Evolutionary conservation across 2,797 vertebrate genomes (phyloP), one percentile per base, ranked within the genome.

Genomic region (Myotis planiceps): DNA sequence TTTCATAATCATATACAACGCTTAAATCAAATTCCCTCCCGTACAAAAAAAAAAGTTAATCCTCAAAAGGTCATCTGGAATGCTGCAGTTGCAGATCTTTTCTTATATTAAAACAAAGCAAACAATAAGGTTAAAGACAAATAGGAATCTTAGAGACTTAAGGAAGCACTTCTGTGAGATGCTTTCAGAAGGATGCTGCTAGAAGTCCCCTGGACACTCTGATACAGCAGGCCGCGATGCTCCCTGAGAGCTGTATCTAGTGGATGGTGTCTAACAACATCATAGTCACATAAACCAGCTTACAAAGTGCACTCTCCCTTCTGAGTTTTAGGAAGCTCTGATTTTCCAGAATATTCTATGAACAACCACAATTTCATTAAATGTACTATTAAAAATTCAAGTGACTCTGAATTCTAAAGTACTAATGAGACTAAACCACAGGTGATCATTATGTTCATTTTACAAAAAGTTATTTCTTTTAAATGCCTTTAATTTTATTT

Each of bases 31-130:
- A 86, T 84, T 37, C 1, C 2, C 14, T 72, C 53, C 9, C 34
- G 63, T 88, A 58, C 58, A 71, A 92, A 89, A 78, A 74, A 74
- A 88, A 37, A 80, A 84, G 4, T 90, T 75, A 91, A 92, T 80
- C 15, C 21, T 49, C 78, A 76, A 13, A 60, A 88, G 6, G 12
- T 53, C 23, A 53, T 76, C 23, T 81, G 27, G 12, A 55, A 71
- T 91, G 83, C 39, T 74, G 25, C 7, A 21, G 25, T 16, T 69
- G 29, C 25, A 80, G 72, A 90, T 23, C 2, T 21, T 34, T 76
- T 90, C n/a, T 74, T 39, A 92, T 27, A 87, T 65, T 47, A 95
- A 90, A 95, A 63, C 10, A 55, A 88, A 95, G 55, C 10, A 63
- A 88, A 69, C 10, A 55, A 63, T 90, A 76, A 81, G 42, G 32